Base-by-base conservation (phyloP, 2,888 invertebrate genomes). In the Saturnia pavonia region DNA sequence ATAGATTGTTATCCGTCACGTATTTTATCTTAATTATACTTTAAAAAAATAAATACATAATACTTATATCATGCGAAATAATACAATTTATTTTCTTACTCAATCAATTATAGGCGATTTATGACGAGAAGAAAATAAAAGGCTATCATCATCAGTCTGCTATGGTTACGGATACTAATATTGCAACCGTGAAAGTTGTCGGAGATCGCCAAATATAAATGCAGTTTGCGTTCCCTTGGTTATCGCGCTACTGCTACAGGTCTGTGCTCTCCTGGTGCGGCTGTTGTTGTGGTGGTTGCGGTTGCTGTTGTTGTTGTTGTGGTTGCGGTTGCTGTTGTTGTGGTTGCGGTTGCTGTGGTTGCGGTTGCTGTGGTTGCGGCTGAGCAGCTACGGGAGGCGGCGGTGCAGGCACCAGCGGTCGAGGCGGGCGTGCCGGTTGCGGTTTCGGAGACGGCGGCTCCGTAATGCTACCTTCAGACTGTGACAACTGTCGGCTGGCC, bases 381-480 rank as follows among this genome's bases (percentile, higher is more conserved):
- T 79, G 81, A n/a, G 77, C 80, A 45, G 77, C 71, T 60, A 78
- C 79, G 19, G 87, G 90, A 40, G 91, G 91, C 69, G 91, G 91
- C 60, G 91, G 88, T 76, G 88, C 87, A 51, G 88, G 87, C 73
- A 88, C 86, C 19, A 84, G 82, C 67, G 86, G 90, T 25, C 88
- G 87, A 69, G 88, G 88, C 48, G 91, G 91, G 1, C 90, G 87
- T 69, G 87, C 82, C 51, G 84, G 80, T 74, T 79, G 82, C 70
- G 82, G 76, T 27, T 88, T 85, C 73, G 91, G 90, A 25, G 90
- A 85, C 73, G 90, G 94, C 72, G 91, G 89, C 77, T 95, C 95
- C 74, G 95, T 91, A 80, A 95, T 95, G 80, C 95, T 95, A 65
- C 95, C 95, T 81, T 95, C 95, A 65, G 95, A 95, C 83, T 95